A percentile compares a stretch with the other conserved stretches of the same genome.
Conservation (phyloP, 2,888 invertebrate genomes). For the Stenodera caucasica region DNA sequence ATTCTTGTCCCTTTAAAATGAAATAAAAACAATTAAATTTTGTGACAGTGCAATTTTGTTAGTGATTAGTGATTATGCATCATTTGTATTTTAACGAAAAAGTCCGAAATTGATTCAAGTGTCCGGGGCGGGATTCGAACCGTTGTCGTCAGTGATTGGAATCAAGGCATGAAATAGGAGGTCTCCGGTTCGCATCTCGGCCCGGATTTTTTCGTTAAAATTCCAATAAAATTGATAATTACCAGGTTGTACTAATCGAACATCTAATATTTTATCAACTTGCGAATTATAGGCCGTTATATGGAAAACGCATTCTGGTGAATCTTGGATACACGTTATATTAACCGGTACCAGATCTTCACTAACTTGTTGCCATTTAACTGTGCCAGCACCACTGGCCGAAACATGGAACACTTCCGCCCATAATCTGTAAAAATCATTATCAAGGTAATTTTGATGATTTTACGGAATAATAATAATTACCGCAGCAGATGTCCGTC, state of each 20-base stretch:
- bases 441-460: too few species aligned
- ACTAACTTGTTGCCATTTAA: conserved; percentile 97
- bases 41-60: too few species aligned
- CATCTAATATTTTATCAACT: conserved; percentile 97
- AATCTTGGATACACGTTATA: conserved; percentile 96
- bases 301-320: conserved; percentile 96
- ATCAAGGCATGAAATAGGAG: too few species aligned
- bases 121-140: too few species aligned
- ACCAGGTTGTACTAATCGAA: conserved; percentile 96
- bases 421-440: conserved; percentile 83
- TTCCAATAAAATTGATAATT: too few species aligned
- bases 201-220: too few species aligned
- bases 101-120: too few species aligned
- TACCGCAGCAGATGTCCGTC: conserved; percentile 89
- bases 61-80: too few species aligned
- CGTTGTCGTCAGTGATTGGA: too few species aligned
- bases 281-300: conserved; percentile 99
- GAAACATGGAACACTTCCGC: conserved; percentile 98
- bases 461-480: too few species aligned
- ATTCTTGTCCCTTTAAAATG: conserved; percentile 86
- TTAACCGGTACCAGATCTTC: conserved; percentile 98
- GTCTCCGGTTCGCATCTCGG: too few species aligned
- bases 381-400: conserved; percentile 87
- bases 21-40: not conserved
- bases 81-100: too few species aligned